Conservation (phyloP, 2,888 invertebrate genomes). For the Piscicola geometra region DNA sequence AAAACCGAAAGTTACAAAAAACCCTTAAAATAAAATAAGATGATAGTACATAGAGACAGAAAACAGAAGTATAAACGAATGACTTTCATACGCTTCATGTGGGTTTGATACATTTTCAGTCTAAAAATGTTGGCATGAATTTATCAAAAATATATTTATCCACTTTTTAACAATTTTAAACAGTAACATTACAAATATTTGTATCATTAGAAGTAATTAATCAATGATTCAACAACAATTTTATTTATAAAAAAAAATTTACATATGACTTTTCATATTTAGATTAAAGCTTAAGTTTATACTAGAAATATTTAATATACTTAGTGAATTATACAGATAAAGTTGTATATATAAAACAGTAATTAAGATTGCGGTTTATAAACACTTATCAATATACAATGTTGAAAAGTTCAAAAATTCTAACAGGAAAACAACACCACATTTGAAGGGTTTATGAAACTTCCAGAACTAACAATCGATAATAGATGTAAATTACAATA, state of each 20-base stretch:
- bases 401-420: no score
- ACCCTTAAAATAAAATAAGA: no score
- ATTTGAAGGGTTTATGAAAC: no score
- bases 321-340: not conserved
- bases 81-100: no score
- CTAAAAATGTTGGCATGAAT: not conserved
- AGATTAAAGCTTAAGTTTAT: not conserved
- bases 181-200: not conserved
- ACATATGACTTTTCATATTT: not conserved
- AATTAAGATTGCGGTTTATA: no score
- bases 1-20: not conserved
- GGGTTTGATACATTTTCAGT: no score
- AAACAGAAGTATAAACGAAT: not conserved
- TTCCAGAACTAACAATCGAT: not conserved
- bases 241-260: not conserved
- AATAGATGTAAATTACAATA: constrained; percentile 6
- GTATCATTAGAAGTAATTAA: not conserved
- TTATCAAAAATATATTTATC: constrained; percentile 12
- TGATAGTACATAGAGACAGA: no score
- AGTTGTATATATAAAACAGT: not conserved
- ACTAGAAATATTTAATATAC: not conserved
- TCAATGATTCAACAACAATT: not conserved
- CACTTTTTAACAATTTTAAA: not conserved
- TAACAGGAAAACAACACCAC: no score
- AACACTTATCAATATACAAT: no score